Base-by-base conservation (phyloP, 2,888 invertebrate genomes). In the Poecilus cupreus region DNA sequence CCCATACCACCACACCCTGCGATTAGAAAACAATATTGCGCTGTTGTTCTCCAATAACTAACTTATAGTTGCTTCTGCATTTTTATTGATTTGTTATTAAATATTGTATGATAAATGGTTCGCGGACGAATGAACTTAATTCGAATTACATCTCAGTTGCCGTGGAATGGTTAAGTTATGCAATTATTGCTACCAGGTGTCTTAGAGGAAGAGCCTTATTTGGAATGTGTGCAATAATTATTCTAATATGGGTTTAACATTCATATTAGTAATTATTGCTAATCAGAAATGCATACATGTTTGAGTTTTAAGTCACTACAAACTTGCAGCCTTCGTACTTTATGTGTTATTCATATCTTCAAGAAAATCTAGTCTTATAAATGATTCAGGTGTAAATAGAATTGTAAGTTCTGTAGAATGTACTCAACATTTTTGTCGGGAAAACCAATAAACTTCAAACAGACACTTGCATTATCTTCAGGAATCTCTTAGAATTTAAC, bases 21-120 rank as follows among this genome's bases (percentile, higher is more conserved):
- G 78, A 78, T 78, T 78, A 64, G 78, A 78, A 78, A 78, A 78
- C 64, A 78, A 78, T 78, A 78, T 78, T 78, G 78, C 64, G 78
- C 78, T 43, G 43, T 78, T 78, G 78, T 60, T 64, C 64, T 26
- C 22, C 37, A 64, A 64, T 64, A 64, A 49, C 32, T 13, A 51
- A 37, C 76, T 22, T 54, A 37, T 18, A 32, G 64, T 32, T 37
- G 64, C 64, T 68, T 68, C 64, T 74, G 32, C 49, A 32, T 74
- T 74, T 74, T 74, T 74, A 10, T 24, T 16, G 2, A 26, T 51
- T 32, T 49, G 13, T 51, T 51, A 74, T 74, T 74, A 74, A 74
- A 74, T 32, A 46, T 24, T 46, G 60, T 26, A 49, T 74, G 74
- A 74, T 74, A 49, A 74, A 74, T 74, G 49, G 49, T 46, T 49